Base-by-base conservation (phyloP, 2,113 vertebrate genomes). In the Nerophis lumbriciformis region DNA sequence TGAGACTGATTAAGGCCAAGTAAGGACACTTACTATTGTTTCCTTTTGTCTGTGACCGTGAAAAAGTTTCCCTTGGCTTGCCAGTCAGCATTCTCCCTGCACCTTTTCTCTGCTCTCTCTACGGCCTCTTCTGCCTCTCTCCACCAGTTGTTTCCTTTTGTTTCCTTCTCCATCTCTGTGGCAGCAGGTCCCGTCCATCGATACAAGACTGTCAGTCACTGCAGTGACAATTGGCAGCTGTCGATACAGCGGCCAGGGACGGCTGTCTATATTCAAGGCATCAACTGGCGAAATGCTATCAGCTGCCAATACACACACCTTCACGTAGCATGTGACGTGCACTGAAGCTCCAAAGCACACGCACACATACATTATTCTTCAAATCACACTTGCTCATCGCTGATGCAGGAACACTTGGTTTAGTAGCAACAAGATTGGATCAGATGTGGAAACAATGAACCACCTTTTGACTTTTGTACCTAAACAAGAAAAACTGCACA, bases 381-480 rank as follows among this genome's bases (percentile, higher is more conserved):
- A 78, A 78, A 83, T 88, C 86, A 82, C 72, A 75, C 76, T 68
- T 74, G 65, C 81, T 85, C 78, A 86, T 83, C 73, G 84, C 86
- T 88, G 86, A 88, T 74, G 19, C 71, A 71, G 81, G 78, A 35
- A 80, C 72, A 82, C 80, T 70, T 78, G 71, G 69, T 73, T 74
- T 82, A 63, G 78, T 82, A 67, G 63, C 65, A 81, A 76, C 48
- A n/a, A 80, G 78, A 85, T 81, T 69, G 73, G 75, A 84, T 88
- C 78, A 86, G 83, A 83, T 78, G 79, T 63, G 81, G 78, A 86
- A 86, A 88, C 86, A 88, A 88, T 83, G 80, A 83, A 75, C 60
- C 75, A 83, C 86, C 84, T 86, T 84, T 81, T 84, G 71, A 85
- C 72, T 88, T 73, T 82, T 83, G 79, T 83, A 38, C 80, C 67